Conservation (phyloP, 2,888 invertebrate species). For the Zeuzera pyrina region DNA sequence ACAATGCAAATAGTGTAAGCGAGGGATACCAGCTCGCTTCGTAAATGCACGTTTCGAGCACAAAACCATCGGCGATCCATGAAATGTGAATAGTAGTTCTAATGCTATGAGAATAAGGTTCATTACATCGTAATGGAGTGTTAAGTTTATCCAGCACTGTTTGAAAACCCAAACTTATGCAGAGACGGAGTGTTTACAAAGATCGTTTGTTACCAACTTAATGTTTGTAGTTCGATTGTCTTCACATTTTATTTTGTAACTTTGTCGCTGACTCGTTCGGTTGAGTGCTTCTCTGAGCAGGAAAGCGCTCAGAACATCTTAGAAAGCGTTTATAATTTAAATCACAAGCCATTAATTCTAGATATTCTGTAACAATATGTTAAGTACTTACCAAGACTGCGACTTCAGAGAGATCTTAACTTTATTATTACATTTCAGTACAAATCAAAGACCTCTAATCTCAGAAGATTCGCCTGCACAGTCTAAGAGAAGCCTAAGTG, state of each 20-base stretch:
- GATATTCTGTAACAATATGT: too few species aligned
- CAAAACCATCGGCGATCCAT: conserved; percentile 12
- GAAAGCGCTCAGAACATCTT: too few species aligned
- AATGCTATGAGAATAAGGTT: conserved; percentile 5
- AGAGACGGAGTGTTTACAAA: conserved; percentile 52
- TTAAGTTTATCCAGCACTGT: conserved; percentile 44
- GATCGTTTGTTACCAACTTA: conserved; percentile 54
- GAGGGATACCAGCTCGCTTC: conserved; percentile 42
- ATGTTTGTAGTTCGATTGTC: conserved; percentile 52
- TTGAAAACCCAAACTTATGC: conserved; percentile 57
- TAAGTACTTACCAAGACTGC: too few species aligned
- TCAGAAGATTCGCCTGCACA: too few species aligned
- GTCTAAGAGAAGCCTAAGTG: too few species aligned
- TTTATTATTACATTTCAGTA: too few species aligned
- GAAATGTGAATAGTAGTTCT: conserved; percentile 13
- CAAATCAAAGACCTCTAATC: too few species aligned
- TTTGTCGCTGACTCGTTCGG: too few species aligned
- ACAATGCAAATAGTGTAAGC: conserved; percentile 57
- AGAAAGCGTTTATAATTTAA: too few species aligned
- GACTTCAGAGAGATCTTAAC: too few species aligned
- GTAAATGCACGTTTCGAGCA: conserved; percentile 43
- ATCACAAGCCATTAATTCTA: too few species aligned
- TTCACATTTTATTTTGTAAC: conserved; percentile 37
- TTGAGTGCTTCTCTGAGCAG: too few species aligned
- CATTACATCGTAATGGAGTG: conserved; percentile 10